Evolutionary conservation across 2,113 vertebrate species (phyloP), one percentile per base, ranked within the genome.

Genomic region (Sinocyclocheilus anshuiensis): DNA sequence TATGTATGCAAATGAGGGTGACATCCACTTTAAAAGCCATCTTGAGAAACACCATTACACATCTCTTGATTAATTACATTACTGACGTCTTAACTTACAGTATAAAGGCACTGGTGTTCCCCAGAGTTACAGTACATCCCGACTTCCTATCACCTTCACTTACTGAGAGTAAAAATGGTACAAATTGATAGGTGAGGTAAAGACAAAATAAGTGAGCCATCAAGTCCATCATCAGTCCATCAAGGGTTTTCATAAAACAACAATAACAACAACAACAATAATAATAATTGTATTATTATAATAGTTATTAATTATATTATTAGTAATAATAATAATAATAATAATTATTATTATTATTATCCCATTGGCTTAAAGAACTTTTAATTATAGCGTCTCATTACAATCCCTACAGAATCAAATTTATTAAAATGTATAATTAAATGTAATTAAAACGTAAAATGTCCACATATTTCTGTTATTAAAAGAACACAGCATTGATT

Each of bases 51-150:
- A 72, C 74, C 67, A 79, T 50, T 82, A 57, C 69, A 79, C 79
- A 88, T 85, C 87, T 79, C 61, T 78, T 91, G 87, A 90, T 89
- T 91, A 87, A 90, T 87, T 89, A 84, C 79, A 83, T 75, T 33
- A 33, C 2, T 69, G 76, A 85, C 81, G 75, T 81, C 85, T 88
- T 87, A 84, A 88, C 82, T 33, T 69, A 18, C 10, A n/a, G 78
- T 81, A 81, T 83, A 79, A 84, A 87, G 84, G 50, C 59, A n/a
- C 85, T 84, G 77, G 84, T 61, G 83, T 77, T 85, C 88, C 85
- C 77, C 20, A 59, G 57, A 59, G 57, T n/a, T 59, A 81, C 29
- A 86, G 80, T 26, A 76, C 61, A 84, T 55, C 36, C 76, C 79
- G 67, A 88, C 74, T 77, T 74, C 77, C 80, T 65, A 71, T 87